phyloP scores from a whole-genome alignment of 2,797 vertebrate genomes.

The Gallinago stenura region DNA sequence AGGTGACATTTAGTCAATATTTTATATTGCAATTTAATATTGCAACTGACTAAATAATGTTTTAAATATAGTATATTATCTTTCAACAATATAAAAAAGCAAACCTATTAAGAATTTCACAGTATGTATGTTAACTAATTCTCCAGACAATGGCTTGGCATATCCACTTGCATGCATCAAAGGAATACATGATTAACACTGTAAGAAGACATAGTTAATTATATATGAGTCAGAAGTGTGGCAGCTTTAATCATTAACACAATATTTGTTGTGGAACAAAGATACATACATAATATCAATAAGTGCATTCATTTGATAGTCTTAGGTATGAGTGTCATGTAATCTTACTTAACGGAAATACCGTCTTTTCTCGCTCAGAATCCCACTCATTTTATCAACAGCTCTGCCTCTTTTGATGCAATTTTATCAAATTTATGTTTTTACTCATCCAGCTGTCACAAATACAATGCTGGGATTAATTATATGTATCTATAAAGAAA shows the following conservation, averaged over 20 bases:
- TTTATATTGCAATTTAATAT: neutral
- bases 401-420: neutral
- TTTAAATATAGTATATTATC: neutral
- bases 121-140: neutral
- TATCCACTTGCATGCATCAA: neutral
- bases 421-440: neutral
- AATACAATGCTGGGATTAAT: neutral
- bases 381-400: neutral
- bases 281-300: neutral
- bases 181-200: neutral
- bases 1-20: neutral
- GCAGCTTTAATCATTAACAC: neutral
- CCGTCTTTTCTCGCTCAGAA: neutral
- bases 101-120: neutral
- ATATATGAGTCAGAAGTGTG: neutral
- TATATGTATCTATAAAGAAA: neutral
- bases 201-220: neutral
- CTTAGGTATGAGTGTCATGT: neutral
- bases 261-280: neutral
- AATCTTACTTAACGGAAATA: neutral
- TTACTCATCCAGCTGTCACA: neutral
- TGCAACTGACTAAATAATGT: neutral
- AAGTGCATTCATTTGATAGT: neutral
- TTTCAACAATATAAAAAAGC: neutral
- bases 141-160: neutral